Evolutionary conservation across 2,113 vertebrate genomes (phyloP), one percentile per base, ranked within the genome.

Genomic region (Brienomyrus brachyistius): DNA sequence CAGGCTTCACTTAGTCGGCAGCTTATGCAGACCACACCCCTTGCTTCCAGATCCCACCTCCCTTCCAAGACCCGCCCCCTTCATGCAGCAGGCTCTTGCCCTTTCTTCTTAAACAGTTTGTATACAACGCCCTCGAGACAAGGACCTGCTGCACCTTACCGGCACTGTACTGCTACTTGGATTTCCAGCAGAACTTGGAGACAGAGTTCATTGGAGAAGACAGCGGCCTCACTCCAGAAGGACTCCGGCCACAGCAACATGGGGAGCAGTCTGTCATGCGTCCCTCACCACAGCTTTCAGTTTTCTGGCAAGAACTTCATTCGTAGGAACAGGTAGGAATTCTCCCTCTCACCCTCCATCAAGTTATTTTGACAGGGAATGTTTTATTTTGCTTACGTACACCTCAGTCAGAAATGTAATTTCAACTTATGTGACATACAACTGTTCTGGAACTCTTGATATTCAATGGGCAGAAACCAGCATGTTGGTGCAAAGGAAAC

Each of bases 281-380:
- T 96, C 88, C 95, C 96, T 90, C 94, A 96, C 83, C 94, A 96
- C 92, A 96, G 95, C 93, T 95, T 96, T 89, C 95, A 93, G 62
- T 95, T 93, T 90, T 96, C 96, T 91, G 95, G 95, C 93, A 96
- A 96, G 93, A 96, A 94, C 85, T 96, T 96, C 91, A 95, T 96
- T 23, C 95, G 96, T 77, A 94, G 96, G 88, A 96, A 96, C 95
- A 96, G 96, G 96, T 96, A 94, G 92, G 91, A 23, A 8, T 8
- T 7, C 11, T 56, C 6, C 6, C 35, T 84, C 45, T 82, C 35
- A 51, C 9, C 1, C n/a, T 7, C 19, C 5, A 35, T 13, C 43
- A 19, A 52, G 40, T 40, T 40, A 40, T 40, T 40, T 40, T 40
- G 40, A 40, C 40, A 1, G 1, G 40, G 40, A 21, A 43, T 82